Evolutionary conservation across 2,888 invertebrate genomes (phyloP), one percentile per base, ranked within the genome.

Genomic region (Elmis aenea): DNA sequence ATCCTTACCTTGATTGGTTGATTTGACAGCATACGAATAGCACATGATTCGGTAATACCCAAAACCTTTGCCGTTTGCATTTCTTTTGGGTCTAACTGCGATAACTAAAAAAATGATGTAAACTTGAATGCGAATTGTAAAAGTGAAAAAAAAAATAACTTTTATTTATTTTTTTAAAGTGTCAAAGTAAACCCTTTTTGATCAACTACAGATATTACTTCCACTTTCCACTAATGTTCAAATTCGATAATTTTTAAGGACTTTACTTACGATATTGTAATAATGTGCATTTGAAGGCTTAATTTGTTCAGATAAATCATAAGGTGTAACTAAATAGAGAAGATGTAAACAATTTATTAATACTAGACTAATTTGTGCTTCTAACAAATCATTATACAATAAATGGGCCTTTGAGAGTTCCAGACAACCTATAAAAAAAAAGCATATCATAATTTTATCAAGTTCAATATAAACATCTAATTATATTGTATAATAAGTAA

Each of bases 301-400:
- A 11, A 82, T 61, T 32, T 74, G 72, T 29, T 74, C 74, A 1
- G 72, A 64, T 39, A 79, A 63, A 55, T 85, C 82, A 61, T 88
- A 81, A 8, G 89, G 87, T 11, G 91, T 85, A 34, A 94, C 83
- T 16, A 95, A 70, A 69, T 87, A 94, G 30, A 96, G 69, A 11
- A 97, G 72, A 67, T 97, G 96, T 20, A 93, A 74, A 57, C 83
- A 78, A 49, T 86, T 86, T 52, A 81, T 67, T 26, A 96, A 72
- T 8, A 93, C 86, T 35, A 96, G 69, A 27, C 83, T 79, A 27
- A 75, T 72, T 47, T 87, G 81, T 0, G 90, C 91, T 32, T 66
- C 62, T 42, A 75, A 70, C 40, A 95, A 68, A 61, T 94, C 93
- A 4, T 72, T 68, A 51, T 86, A 79, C n/a, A 96, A 69, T 45